A percentile compares a stretch with the other conserved stretches of the same genome.
phyloP scores from a whole-genome alignment of 2,797 vertebrate genomes.

The Ceryle rudis region DNA sequence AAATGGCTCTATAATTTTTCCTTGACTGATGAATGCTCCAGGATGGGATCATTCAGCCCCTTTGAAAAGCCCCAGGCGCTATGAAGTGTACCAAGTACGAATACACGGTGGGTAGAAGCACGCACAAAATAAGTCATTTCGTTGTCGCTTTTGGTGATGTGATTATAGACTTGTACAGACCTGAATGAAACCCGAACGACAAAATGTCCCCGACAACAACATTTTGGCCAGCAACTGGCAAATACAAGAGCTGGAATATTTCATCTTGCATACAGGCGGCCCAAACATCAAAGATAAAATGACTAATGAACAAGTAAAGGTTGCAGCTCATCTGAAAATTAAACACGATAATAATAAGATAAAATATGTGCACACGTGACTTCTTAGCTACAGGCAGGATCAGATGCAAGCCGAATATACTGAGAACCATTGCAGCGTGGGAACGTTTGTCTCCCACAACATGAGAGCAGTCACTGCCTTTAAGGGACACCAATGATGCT shows the following conservation, averaged over 20 bases:
- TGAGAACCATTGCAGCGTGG: not conserved
- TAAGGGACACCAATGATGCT: accelerated
- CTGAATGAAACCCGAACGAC: not conserved
- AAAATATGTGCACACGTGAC: not conserved
- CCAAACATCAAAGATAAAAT: not conserved
- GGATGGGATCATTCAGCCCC: not conserved
- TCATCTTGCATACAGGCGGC: not conserved
- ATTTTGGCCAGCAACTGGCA: not conserved
- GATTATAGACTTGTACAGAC: not conserved
- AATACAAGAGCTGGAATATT: not conserved
- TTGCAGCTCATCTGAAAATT: not conserved
- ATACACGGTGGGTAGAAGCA: accelerated
- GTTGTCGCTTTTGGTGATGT: not conserved
- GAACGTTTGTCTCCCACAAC: too few relatives aligned
- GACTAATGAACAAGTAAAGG: not conserved
- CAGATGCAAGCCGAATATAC: not conserved
- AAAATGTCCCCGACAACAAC: not conserved
- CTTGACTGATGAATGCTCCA: not conserved
- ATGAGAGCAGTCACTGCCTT: not conserved
- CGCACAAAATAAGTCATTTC: accelerated
- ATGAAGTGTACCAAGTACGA: accelerated
- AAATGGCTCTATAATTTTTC: not conserved
- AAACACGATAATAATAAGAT: not conserved
- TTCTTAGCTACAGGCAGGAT: not conserved
- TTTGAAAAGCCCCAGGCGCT: not conserved